These are phyloP conservation scores for Cryptocheilus praepositus DNA, from an alignment of 2,888 invertebrate genomes.

Conservation along the genomic window DNA sequence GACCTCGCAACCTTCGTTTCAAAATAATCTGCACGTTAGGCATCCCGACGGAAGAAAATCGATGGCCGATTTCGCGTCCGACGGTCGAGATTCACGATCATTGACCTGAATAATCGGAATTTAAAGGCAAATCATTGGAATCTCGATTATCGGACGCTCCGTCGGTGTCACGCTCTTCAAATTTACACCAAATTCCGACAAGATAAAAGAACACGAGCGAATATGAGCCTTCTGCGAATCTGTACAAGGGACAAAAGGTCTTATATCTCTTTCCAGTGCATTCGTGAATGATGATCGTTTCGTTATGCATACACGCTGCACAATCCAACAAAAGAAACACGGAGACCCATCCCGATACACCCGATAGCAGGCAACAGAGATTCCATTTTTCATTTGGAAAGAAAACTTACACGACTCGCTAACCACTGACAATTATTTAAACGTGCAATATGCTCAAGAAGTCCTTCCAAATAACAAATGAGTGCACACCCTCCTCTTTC, in stretches of 20 bases:
- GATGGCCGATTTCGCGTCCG: background rate
- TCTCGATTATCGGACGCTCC: background rate
- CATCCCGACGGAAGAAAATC: background rate
- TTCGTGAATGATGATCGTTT: background rate
- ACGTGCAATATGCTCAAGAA: background rate
- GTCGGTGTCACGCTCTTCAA: background rate
- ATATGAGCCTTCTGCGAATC: no score
- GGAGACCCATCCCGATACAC: conserved; percentile 39
- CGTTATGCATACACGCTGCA: no score
- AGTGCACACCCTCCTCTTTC: conserved; percentile 14
- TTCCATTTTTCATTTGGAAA: conserved; percentile 36
- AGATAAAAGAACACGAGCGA: no score
- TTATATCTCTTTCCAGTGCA: background rate
- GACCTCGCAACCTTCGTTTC: no score
- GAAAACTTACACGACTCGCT: conserved; percentile 16
- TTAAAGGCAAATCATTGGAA: no score
- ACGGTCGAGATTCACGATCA: background rate
- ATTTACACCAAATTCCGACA: background rate
- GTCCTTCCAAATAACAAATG: conserved; percentile 44
- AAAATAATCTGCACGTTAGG: no score
- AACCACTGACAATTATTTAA: background rate
- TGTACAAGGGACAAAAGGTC: background rate
- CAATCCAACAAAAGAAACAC: background rate
- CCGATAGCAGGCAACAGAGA: conserved; percentile 40
- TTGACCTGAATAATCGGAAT: no score